Evolutionary conservation across 2,113 vertebrate genomes (phyloP).

Genomic region (Seriola quinqueradiata): DNA sequence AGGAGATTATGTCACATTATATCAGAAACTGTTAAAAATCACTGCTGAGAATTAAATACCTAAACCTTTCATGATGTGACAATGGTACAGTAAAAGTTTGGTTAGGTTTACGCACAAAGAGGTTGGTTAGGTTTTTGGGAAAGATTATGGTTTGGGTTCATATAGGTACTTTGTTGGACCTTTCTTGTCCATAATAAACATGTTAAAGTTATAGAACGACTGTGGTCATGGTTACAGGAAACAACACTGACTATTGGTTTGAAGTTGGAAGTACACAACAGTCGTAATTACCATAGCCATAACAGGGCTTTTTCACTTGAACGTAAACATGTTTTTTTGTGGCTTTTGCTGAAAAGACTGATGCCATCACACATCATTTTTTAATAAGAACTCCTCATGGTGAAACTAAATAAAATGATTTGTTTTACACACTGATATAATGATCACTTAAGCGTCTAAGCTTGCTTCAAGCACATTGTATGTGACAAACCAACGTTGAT

Average conservation of each 20-base stretch:
- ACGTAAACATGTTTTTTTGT: neutral
- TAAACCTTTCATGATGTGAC: neutral
- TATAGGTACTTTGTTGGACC: too few relatives aligned
- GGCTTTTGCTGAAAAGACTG: neutral
- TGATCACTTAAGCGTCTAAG: too few relatives aligned
- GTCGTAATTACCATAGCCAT: neutral
- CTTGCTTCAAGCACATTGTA: neutral
- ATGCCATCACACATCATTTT: neutral
- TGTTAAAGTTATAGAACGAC: neutral
- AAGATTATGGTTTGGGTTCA: too few relatives aligned
- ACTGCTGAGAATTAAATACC: neutral
- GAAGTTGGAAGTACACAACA: too few relatives aligned
- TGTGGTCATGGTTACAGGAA: neutral
- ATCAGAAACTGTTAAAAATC: neutral
- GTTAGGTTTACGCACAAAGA: too few relatives aligned
- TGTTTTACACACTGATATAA: neutral
- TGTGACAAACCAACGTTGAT: neutral
- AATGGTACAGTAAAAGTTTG: too few relatives aligned
- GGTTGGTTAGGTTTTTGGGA: too few relatives aligned
- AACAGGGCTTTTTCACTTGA: neutral
- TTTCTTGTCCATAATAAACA: too few relatives aligned
- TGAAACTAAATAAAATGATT: neutral
- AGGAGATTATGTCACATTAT: neutral
- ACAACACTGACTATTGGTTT: neutral
- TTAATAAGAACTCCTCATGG: too few relatives aligned